Conservation (phyloP, 92 coral and sea anemone species). For the Porites rus region DNA sequence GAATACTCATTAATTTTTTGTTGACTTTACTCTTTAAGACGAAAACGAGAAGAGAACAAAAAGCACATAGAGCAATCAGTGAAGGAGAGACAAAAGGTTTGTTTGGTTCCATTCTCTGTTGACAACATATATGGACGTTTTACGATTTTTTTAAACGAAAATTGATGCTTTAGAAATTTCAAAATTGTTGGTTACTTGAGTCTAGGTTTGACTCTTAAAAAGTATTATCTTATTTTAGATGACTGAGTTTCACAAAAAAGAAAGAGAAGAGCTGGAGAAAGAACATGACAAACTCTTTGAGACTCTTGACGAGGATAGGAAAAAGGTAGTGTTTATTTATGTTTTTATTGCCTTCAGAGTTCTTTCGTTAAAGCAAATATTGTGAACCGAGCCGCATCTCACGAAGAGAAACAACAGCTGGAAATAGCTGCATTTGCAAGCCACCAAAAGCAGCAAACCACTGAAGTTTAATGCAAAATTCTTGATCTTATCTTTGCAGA, state of each 20-base stretch:
- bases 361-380: no score
- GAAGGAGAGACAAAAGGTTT: constrained; percentile 95
- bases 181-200: no score
- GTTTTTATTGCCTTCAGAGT: not conserved
- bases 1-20: not conserved
- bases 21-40: constrained; percentile 51
- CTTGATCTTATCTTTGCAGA: constrained; percentile 53
- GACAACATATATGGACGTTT: not conserved
- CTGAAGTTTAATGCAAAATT: not conserved
- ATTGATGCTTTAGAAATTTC: not conserved
- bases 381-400: no score
- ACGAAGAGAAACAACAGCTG: no score
- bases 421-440: not conserved
- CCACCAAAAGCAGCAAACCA: no score
- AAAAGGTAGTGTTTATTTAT: constrained; percentile 65
- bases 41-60: constrained; percentile 98
- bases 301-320: constrained; percentile 72
- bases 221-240: constrained; percentile 54
- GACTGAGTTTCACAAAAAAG: constrained; percentile 94
- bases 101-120: not conserved
- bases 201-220: not conserved
- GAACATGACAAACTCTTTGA: constrained; percentile 86
- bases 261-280: constrained; percentile 77
- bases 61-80: constrained; percentile 97
- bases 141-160: not conserved